Evolutionary conservation across 2,888 invertebrate genomes (phyloP).

Genomic region (Drosophila engyochracea): DNA sequence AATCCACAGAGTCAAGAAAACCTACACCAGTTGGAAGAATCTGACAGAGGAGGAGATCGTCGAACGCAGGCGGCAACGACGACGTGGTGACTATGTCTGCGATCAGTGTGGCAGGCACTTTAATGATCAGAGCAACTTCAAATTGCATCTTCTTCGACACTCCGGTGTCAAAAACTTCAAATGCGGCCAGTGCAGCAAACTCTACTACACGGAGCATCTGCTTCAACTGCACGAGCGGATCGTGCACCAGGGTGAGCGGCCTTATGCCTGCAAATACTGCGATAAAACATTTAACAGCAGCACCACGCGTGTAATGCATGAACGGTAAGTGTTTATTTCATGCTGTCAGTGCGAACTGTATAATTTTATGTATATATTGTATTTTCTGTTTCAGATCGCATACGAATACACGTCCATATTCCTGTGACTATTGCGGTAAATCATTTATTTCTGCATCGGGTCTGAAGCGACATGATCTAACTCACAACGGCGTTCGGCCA

Average conservation of each 20-base stretch:
- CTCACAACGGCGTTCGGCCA: constrained; percentile 58
- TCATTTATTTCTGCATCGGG: constrained; percentile 79
- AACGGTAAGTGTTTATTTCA: constrained; percentile 63
- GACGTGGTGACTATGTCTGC: constrained; percentile 59
- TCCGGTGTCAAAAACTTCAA: constrained; percentile 60
- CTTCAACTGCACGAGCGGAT: constrained; percentile 55
- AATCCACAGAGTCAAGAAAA: constrained; percentile 27
- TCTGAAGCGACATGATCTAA: constrained; percentile 76
- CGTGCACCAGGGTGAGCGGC: constrained; percentile 82
- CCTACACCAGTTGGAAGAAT: constrained; percentile 63
- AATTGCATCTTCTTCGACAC: constrained; percentile 66
- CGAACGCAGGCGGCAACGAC: constrained; percentile 55
- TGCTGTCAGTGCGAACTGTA: neutral
- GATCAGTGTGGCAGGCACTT: constrained; percentile 69
- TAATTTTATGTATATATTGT: neutral
- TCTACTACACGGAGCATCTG: constrained; percentile 64
- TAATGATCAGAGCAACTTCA: constrained; percentile 70
- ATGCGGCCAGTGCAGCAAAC: constrained; percentile 48
- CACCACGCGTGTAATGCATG: constrained; percentile 78
- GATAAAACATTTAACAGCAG: constrained; percentile 79
- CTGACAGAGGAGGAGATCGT: constrained; percentile 57
- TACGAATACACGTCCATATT: constrained; percentile 81
- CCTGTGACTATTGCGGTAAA: constrained; percentile 75
- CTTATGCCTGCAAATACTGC: constrained; percentile 80
- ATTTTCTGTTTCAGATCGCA: constrained; percentile 66